Evolutionary conservation across 2,888 invertebrate species (phyloP), one percentile per base, ranked within the genome.

Genomic region (Melipona bicolor): DNA sequence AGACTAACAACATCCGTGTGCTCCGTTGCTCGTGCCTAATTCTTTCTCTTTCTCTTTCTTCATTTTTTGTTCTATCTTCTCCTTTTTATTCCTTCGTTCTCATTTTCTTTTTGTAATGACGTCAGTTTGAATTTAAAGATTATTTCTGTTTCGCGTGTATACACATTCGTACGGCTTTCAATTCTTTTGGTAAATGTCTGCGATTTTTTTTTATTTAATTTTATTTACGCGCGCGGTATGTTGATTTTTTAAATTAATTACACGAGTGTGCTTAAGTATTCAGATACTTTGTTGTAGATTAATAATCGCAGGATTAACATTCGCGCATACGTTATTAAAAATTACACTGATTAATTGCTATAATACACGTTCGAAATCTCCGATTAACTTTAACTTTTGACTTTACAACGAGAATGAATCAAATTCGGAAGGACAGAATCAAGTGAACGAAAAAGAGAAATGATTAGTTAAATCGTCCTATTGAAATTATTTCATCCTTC

Each of bases 1-100:
- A 77, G 83, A 86, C 86, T 87, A 87, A 87, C 87, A 86, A 27
- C 68, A 49, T 32, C 72, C 80, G 78, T 79, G 80, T 81, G 86
- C 81, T 81, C 71, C 85, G 77, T 27, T 74, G 56, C 70, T 81
- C 74, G 17, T 59, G 27, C 11, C 5, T 27, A n/a, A 24, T 15
- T 9, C 6, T 21, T 59, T 27, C 4, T 73, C 3, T 69, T 43
- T 13, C 11, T 43, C 9, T 59, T 24, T 62, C 13, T 36, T 27
- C 24, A 52, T 5, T 64, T 43, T 32, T 65, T 21, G 19, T 36
- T 50, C 52, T 11, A 1, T 24, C 43, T 49, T 21, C 21, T 56
- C 9, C 9, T 70, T 19, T 9, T 9, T 3, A 13, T 43, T 6
- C 24, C 19, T n/a, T 36, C 32, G 21, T 52, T 13, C 3, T 0